Conservation (phyloP, 2,113 vertebrate genomes). For the Grallaria varia region DNA sequence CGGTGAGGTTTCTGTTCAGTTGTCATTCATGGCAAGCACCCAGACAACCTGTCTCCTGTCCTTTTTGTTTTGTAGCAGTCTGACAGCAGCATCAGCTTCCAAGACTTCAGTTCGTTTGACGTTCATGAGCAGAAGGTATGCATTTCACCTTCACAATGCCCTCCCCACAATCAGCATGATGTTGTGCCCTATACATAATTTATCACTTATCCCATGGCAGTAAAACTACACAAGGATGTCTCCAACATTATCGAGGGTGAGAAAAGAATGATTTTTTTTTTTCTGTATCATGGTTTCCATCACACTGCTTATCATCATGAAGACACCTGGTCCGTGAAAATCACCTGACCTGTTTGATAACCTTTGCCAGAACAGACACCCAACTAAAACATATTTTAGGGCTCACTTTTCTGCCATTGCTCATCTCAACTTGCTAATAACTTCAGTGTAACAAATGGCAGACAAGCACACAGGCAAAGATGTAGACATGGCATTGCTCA, state of each 20-base stretch:
- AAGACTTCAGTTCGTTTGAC: neutral
- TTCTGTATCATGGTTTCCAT: neutral
- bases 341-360: neutral
- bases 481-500: neutral
- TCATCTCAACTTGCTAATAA: neutral
- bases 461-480: neutral
- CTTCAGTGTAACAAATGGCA: neutral
- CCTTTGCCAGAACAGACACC: neutral
- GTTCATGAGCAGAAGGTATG: neutral
- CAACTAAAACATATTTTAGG: neutral
- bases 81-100: neutral
- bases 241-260: neutral
- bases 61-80: neutral
- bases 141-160: conserved; percentile 30
- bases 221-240: neutral
- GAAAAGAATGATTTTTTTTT: neutral
- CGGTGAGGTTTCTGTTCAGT: neutral
- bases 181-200: conserved; percentile 10
- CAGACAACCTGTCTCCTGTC: neutral
- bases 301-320: neutral
- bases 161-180: conserved; percentile 26
- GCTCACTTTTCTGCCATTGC: neutral
- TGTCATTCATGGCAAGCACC: neutral
- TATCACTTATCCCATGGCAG: neutral
- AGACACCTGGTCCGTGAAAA: neutral